A percentile compares a stretch with the other conserved stretches of the same genome.
Evolutionary conservation across 2,797 vertebrate species (phyloP).

Genomic region (Pelobates cultripes): DNA sequence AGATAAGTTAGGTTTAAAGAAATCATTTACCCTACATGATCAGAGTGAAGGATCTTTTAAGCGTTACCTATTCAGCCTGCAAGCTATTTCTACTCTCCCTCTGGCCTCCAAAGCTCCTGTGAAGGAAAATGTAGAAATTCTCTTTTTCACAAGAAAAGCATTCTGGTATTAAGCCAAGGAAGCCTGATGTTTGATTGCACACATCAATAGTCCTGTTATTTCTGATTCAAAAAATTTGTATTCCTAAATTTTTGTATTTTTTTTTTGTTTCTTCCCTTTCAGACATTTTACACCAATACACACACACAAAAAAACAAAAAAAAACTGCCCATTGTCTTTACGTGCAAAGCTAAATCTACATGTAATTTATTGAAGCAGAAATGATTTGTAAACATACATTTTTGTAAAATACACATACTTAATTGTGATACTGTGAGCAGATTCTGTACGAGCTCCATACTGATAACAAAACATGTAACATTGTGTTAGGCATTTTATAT

Average conservation of each 20-base stretch:
- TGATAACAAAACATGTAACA: too few relatives aligned
- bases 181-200: background rate
- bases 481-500: too few relatives aligned
- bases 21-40: slow-evolving; percentile 29
- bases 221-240: background rate
- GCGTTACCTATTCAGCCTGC: slow-evolving; percentile 18
- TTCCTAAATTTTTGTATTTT: background rate
- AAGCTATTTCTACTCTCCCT: slow-evolving; percentile 19
- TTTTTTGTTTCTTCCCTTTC: too few relatives aligned
- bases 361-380: too few relatives aligned
- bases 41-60: slow-evolving; percentile 35
- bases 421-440: too few relatives aligned
- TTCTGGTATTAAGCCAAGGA: background rate
- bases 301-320: too few relatives aligned
- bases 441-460: too few relatives aligned
- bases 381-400: too few relatives aligned
- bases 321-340: too few relatives aligned
- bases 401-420: too few relatives aligned
- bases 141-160: slow-evolving; percentile 3
- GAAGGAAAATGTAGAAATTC: slow-evolving; percentile 16
- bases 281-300: too few relatives aligned
- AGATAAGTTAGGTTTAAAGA: background rate
- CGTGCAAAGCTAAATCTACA: too few relatives aligned
- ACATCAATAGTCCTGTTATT: background rate
- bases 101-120: slow-evolving; percentile 18